Evolutionary conservation across 2,113 vertebrate genomes (phyloP).

Genomic region (Hemicordylus capensis): DNA sequence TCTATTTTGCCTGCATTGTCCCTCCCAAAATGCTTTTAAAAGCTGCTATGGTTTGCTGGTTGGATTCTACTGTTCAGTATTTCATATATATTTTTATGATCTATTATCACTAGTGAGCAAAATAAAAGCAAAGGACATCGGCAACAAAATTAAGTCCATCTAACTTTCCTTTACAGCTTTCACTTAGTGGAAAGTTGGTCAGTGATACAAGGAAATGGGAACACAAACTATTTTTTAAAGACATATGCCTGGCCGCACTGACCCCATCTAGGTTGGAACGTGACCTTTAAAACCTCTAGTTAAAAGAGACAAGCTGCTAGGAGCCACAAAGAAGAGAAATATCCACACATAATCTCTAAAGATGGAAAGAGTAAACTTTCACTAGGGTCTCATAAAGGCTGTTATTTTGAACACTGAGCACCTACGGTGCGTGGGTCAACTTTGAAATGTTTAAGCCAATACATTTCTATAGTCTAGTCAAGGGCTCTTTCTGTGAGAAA

Average conservation of each 20-base stretch:
- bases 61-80: conserved; percentile 34
- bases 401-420: conserved; percentile 34
- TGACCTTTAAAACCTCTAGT: conserved; percentile 32
- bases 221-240: conserved; percentile 13
- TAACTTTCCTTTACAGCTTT: conserved; percentile 23
- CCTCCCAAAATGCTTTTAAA: conserved; percentile 42
- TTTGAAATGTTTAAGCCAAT: conserved; percentile 49
- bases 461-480: conserved; percentile 24
- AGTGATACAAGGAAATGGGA: conserved; percentile 1
- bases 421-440: conserved; percentile 33
- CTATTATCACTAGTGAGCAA: conserved; percentile 34
- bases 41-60: conserved; percentile 9
- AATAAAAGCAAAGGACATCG: conserved; percentile 44
- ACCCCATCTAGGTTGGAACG: conserved; percentile 15
- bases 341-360: neutral
- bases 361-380: conserved; percentile 39
- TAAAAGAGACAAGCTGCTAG: conserved; percentile 37
- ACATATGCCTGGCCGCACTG: conserved; percentile 28
- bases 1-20: conserved; percentile 47
- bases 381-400: conserved; percentile 9
- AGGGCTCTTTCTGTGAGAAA: conserved; percentile 10
- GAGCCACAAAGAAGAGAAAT: neutral
- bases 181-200: conserved; percentile 30
- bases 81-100: conserved; percentile 46
- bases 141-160: conserved; percentile 34